Percentiles rank a stretch among this genome's conserved stretches.
Conservation (phyloP, 2,888 invertebrate species). For the Cantharis rufa region DNA sequence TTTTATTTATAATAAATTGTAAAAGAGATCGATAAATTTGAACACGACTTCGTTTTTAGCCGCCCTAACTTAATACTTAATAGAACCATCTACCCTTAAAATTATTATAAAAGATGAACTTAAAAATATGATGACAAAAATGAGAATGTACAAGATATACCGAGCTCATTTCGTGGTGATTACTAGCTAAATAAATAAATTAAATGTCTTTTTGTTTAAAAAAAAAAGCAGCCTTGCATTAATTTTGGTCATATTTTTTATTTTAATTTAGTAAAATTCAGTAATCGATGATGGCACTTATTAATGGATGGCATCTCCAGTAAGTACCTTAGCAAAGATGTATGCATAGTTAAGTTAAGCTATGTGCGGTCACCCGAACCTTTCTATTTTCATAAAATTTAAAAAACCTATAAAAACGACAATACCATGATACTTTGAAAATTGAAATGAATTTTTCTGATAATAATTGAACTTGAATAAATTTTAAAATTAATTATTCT, state of each 20-base stretch:
- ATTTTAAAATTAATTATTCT: too few species aligned
- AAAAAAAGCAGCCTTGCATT: not conserved
- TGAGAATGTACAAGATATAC: not conserved
- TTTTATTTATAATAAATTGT: not conserved
- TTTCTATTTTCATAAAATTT: too few species aligned
- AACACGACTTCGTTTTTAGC: not conserved
- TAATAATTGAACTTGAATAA: too few species aligned
- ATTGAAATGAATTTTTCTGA: too few species aligned
- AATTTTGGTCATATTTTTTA: not conserved
- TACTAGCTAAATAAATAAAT: not conserved
- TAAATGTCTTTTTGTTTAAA: not conserved
- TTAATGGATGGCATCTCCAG: not conserved
- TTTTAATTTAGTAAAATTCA: not conserved
- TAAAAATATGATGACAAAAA: not conserved
- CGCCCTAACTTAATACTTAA: not conserved
- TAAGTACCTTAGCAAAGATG: not conserved
- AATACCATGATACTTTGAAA: too few species aligned
- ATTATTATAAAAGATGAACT: not conserved
- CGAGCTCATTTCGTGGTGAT: not conserved
- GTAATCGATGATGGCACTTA: not conserved
- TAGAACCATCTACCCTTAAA: not conserved
- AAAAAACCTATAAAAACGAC: too few species aligned
- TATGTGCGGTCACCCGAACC: too few species aligned
- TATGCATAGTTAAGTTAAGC: too few species aligned
- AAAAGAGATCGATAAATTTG: not conserved